These are phyloP conservation scores for Ahaetulla prasina DNA, from an alignment of 2,113 vertebrate species.

Conservation along the genomic window DNA sequence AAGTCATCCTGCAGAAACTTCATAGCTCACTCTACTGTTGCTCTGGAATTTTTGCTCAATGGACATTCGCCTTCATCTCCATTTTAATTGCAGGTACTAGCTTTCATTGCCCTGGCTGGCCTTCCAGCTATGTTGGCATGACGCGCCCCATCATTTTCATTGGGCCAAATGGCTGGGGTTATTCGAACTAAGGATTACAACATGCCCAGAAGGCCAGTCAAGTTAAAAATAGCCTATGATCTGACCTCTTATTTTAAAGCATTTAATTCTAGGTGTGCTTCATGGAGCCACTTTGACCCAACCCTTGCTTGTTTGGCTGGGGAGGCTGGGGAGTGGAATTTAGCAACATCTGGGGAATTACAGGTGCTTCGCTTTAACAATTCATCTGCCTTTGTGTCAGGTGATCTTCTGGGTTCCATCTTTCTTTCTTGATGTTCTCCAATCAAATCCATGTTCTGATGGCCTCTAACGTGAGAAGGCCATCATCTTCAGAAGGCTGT, in stretches of 20 bases:
- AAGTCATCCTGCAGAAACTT: not conserved
- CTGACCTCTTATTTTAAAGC: not conserved
- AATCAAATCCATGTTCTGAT: not conserved
- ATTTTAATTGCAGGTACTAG: not conserved
- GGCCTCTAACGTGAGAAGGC: not conserved
- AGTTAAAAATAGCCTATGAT: not conserved
- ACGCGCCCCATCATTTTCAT: not conserved
- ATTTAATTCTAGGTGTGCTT: not conserved
- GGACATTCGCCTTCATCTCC: not conserved
- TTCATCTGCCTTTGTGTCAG: not conserved
- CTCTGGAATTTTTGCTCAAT: not conserved
- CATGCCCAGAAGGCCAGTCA: not conserved
- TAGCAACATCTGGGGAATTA: not conserved
- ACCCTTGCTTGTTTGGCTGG: not conserved
- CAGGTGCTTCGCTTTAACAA: not conserved
- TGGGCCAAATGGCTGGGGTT: not conserved
- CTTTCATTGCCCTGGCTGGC: not conserved
- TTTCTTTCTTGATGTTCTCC: not conserved
- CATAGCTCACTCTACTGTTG: not conserved
- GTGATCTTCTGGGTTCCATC: not conserved
- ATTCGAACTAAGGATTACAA: not conserved
- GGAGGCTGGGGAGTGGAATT: not conserved
- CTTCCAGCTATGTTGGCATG: not conserved
- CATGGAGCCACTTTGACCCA: not conserved
- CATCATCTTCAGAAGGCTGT: not conserved